Conservation (phyloP, 1,140 invertebrate genomes). For the Drosophila kurseongensis region DNA sequence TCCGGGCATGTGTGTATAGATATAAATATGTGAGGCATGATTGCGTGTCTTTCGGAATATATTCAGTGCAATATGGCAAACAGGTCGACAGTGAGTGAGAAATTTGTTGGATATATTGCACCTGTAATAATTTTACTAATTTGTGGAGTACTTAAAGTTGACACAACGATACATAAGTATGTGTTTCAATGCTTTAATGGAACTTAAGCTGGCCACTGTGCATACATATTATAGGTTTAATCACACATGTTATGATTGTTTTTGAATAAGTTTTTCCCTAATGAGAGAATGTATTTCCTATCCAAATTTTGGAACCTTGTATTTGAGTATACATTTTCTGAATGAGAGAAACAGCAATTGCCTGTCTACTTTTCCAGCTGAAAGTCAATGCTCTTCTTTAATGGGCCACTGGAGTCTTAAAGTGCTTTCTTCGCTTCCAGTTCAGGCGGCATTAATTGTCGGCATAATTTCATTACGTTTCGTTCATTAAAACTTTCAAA, state of each 20-base stretch:
- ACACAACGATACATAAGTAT: neutral
- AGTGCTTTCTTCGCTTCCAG: slow-evolving; percentile 26
- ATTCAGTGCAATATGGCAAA: neutral
- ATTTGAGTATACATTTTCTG: no score
- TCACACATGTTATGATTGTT: neutral
- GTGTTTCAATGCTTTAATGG: neutral
- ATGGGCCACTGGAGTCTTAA: slow-evolving; percentile 26
- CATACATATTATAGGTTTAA: neutral
- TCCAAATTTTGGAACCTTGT: no score
- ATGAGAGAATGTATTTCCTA: neutral
- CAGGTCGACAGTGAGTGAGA: neutral
- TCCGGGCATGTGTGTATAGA: slow-evolving; percentile 9
- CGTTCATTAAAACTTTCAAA: slow-evolving; percentile 76
- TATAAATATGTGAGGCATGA: slow-evolving; percentile 9
- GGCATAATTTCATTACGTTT: slow-evolving; percentile 74
- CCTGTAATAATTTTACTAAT: neutral
- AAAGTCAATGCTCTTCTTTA: neutral
- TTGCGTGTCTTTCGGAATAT: no score
- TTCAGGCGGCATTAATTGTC: slow-evolving; percentile 65
- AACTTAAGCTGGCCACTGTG: neutral
- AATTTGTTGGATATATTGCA: neutral
- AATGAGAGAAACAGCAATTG: neutral
- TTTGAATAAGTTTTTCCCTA: neutral
- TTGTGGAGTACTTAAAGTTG: neutral
- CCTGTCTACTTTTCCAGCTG: neutral